phyloP scores from a whole-genome alignment of 2,888 invertebrate species.

The Rhaphigaster nebulosa region DNA sequence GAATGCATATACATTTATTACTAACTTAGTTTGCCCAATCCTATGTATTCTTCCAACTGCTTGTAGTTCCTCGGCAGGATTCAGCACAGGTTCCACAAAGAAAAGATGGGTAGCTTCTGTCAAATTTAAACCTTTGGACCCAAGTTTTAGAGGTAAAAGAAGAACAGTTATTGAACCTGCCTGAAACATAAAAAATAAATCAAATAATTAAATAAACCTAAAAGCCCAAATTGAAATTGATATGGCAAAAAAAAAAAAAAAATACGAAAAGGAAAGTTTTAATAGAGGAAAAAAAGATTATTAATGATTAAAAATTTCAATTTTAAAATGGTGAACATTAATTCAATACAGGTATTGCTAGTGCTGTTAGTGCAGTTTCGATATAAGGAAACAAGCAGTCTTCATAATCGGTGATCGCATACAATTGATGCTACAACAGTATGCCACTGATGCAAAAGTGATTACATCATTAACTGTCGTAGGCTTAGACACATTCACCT shows the following conservation, averaged over 20 bases:
- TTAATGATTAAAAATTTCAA: too few relatives aligned
- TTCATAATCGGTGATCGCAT: too few relatives aligned
- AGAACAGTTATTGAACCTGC: constrained; percentile 72
- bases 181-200: constrained; percentile 65
- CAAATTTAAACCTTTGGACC: constrained; percentile 84
- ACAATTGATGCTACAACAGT: too few relatives aligned
- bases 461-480: too few relatives aligned
- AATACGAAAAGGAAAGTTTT: too few relatives aligned
- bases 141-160: constrained; percentile 77
- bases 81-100: constrained; percentile 81
- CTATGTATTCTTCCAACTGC: constrained; percentile 84
- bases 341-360: too few relatives aligned
- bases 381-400: too few relatives aligned
- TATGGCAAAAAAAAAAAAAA: background rate
- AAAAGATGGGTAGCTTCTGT: constrained; percentile 85
- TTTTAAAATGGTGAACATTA: too few relatives aligned
- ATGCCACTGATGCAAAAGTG: too few relatives aligned
- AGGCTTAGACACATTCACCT: too few relatives aligned
- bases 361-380: too few relatives aligned
- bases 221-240: constrained; percentile 65
- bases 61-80: constrained; percentile 81
- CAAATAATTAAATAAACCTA: constrained; percentile 59
- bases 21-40: constrained; percentile 81
- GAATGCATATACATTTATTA: background rate
- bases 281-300: too few relatives aligned